Evolutionary conservation across 1,140 invertebrate genomes (phyloP), one percentile per base, ranked within the genome.

Genomic region (Trichoplusia ni): DNA sequence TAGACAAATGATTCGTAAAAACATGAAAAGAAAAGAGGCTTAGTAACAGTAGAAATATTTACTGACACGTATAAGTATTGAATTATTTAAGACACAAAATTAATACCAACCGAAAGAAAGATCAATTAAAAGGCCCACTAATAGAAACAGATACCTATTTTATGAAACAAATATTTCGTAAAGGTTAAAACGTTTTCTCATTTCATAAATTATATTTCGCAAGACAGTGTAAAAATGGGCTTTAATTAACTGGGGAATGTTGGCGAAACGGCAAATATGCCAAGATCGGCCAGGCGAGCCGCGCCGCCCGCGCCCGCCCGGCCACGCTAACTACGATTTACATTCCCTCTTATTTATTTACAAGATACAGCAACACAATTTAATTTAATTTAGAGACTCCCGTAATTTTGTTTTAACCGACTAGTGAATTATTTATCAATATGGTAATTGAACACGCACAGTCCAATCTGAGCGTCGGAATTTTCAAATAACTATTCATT

Each of bases 161-260:
- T 9, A 3, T 29, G 49, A 38, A 44, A 56, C 53, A 63, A 85
- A 78, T 77, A 79, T 82, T 82, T 77, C 46, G 65, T 54, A 73
- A 67, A 68, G 64, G 69, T 66, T 73, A 60, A 77, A 81, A 79
- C 69, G 69, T 74, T 83, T 80, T 77, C 77, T 75, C 76, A 75
- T 84, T 84, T 79, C 70, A 84, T 84, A 83, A 86, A 82, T 86
- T 84, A 84, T 81, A 85, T 82, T 86, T 84, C 69, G 69, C 69
- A 77, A 83, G 79, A 86, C 81, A 84, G 79, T 81, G 75, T 83
- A 84, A 77, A 85, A 85, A 87, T 85, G 82, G 81, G 75, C 80
- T 87, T 87, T 87, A 87, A 87, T 87, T 87, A 87, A 87, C 84
- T 84, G 79, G 74, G 77, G 84, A 86, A 87, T 87, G 77, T 78